Evolutionary conservation across 2,888 invertebrate species (phyloP).

Genomic region (Leptinotarsa rubiginosa): DNA sequence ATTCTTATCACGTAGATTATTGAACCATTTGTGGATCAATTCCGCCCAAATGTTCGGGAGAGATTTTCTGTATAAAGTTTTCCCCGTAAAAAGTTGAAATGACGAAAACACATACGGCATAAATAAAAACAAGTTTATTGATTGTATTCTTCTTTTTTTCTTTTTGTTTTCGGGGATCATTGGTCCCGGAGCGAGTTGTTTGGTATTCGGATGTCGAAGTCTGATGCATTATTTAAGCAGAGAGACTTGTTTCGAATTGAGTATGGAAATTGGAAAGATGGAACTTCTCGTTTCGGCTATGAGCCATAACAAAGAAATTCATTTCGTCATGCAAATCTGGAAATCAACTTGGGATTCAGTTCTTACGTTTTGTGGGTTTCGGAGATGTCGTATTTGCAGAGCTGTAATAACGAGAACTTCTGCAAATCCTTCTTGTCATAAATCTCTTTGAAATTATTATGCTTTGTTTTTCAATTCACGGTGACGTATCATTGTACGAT

Average conservation of each 20-base stretch:
- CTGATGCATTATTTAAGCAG: conserved; percentile 56
- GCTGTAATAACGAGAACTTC: neutral
- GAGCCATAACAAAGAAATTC: conserved; percentile 42
- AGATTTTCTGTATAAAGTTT: conserved; percentile 51
- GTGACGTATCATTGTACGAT: too few species aligned
- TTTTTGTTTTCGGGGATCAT: conserved; percentile 24
- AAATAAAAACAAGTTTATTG: conserved; percentile 56
- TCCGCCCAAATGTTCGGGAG: conserved; percentile 42
- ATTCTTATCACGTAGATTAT: conserved; percentile 59
- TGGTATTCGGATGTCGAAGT: conserved; percentile 51
- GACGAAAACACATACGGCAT: conserved; percentile 55
- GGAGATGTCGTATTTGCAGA: neutral
- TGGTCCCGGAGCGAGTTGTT: conserved; percentile 40
- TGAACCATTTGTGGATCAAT: conserved; percentile 58
- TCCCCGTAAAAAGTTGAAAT: conserved; percentile 53
- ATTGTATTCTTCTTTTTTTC: conserved; percentile 50
- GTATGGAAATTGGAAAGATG: conserved; percentile 48
- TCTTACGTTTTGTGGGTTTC: neutral
- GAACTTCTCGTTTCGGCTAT: conserved; percentile 38
- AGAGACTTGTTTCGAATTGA: conserved; percentile 43
- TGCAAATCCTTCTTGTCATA: neutral
- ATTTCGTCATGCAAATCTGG: conserved; percentile 42
- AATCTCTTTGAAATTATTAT: neutral
- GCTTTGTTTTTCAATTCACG: neutral
- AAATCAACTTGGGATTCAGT: conserved; percentile 21